Percentiles rank a stretch among this genome's conserved stretches.
Evolutionary conservation across 2,113 vertebrate species (phyloP).

Genomic region (Telmatochromis bifrenatus): DNA sequence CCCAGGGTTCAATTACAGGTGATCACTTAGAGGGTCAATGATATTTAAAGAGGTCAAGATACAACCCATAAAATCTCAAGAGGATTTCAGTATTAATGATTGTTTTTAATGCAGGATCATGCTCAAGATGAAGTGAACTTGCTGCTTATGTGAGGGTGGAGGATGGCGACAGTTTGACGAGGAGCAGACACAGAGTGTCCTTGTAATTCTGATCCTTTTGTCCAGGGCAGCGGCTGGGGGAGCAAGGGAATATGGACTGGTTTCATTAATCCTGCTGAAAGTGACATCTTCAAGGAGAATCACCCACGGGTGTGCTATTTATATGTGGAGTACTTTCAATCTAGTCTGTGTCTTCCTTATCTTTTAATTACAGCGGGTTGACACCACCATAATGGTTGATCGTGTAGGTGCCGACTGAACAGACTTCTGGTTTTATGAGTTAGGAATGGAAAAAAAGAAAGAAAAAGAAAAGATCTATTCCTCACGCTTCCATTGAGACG

Average conservation of each 20-base stretch:
- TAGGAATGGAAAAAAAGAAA: not conserved
- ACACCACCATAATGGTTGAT: constrained; percentile 23
- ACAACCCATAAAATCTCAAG: constrained; percentile 11
- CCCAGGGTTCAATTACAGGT: constrained; percentile 53
- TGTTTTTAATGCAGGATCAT: constrained; percentile 49
- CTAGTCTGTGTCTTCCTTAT: constrained; percentile 21
- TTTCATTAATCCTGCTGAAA: constrained; percentile 61
- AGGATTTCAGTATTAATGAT: constrained; percentile 37
- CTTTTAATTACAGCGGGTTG: constrained; percentile 20
- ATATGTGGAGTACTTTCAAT: not conserved
- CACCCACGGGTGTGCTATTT: constrained; percentile 37
- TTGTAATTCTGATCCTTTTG: constrained; percentile 52
- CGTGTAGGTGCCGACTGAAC: not conserved
- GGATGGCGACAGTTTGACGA: not conserved
- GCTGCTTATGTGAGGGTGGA: not conserved
- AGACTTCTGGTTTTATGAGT: not conserved
- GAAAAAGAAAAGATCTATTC: not conserved
- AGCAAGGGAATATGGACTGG: constrained; percentile 38
- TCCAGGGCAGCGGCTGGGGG: constrained; percentile 14
- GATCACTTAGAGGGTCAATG: constrained; percentile 58
- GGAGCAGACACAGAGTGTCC: constrained; percentile 45
- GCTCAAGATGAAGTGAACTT: constrained; percentile 8
- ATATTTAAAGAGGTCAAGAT: constrained; percentile 52
- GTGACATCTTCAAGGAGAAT: constrained; percentile 61
- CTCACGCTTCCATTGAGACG: not conserved